These are phyloP conservation scores for Capricornis sumatraensis DNA, from an alignment of 2,113 vertebrate genomes.

Conservation along the genomic window DNA sequence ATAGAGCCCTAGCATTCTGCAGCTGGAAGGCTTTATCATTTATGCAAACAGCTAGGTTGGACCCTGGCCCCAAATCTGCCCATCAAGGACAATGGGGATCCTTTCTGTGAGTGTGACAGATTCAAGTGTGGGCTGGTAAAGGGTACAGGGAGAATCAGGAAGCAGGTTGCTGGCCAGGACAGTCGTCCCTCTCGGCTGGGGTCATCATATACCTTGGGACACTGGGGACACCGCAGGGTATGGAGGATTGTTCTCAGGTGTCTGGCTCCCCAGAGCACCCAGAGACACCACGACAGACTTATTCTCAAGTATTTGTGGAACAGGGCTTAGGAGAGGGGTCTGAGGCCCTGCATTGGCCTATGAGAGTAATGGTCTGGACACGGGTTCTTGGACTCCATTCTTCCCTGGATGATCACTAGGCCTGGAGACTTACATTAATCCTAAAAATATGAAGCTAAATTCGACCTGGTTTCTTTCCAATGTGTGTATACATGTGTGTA, in stretches of 20 bases:
- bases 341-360: background rate
- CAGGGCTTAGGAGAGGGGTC: background rate
- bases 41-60: conserved; percentile 1
- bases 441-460: background rate
- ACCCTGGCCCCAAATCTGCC: background rate
- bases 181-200: accelerated
- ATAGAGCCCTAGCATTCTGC: background rate
- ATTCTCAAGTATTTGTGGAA: background rate
- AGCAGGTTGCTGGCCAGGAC: background rate
- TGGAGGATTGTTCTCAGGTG: too few relatives aligned
- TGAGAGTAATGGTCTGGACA: background rate
- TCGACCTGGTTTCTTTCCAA: background rate
- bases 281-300: background rate
- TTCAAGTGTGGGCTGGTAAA: background rate
- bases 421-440: background rate
- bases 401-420: background rate
- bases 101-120: background rate
- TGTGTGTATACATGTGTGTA: background rate
- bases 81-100: background rate
- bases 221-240: too few relatives aligned
- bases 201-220: background rate
- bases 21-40: conserved; percentile 36
- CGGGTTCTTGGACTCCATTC: background rate
- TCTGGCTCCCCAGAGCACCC: background rate
- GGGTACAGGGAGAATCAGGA: background rate